Conservation (phyloP, 1,140 invertebrate species). For the Drosophila asahinai region DNA sequence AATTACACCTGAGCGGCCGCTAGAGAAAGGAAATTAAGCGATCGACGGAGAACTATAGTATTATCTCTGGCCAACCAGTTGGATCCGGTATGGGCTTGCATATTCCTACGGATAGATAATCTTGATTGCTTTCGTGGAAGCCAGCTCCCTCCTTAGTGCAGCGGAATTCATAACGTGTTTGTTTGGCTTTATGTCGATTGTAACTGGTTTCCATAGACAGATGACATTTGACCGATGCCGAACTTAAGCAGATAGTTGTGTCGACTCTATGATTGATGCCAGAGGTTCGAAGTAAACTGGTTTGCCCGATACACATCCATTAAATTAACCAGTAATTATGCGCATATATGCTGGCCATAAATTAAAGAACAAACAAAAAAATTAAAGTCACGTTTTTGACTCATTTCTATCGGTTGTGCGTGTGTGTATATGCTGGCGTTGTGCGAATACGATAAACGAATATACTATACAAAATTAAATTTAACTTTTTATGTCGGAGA, state of each 20-base stretch:
- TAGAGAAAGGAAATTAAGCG: conserved; percentile 32
- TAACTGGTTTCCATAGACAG: conserved; percentile 34
- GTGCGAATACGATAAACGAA: conserved; percentile 32
- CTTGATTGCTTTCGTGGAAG: conserved; percentile 48
- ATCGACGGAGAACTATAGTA: conserved; percentile 35
- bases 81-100: conserved; percentile 36
- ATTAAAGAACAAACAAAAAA: conserved; percentile 60
- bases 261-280: conserved; percentile 28
- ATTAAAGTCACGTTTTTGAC: conserved; percentile 74
- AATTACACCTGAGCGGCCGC: conserved; percentile 39
- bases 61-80: conserved; percentile 53
- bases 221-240: conserved; percentile 46
- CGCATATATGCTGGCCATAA: conserved; percentile 53
- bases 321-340: conserved; percentile 32
- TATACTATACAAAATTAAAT: conserved; percentile 31
- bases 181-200: conserved; percentile 8
- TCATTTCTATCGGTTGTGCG: conserved; percentile 42
- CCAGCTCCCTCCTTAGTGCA: conserved; percentile 13
- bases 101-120: conserved; percentile 35
- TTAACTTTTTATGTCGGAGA: conserved; percentile 44
- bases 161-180: conserved; percentile 45
- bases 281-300: conserved; percentile 12
- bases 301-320: conserved; percentile 42
- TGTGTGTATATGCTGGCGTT: conserved; percentile 7
- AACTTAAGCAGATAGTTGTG: conserved; percentile 15